Percentiles rank a stretch among this genome's conserved stretches.
phyloP scores from a whole-genome alignment of 2,797 vertebrate genomes.

The Anguilla megastoma region DNA sequence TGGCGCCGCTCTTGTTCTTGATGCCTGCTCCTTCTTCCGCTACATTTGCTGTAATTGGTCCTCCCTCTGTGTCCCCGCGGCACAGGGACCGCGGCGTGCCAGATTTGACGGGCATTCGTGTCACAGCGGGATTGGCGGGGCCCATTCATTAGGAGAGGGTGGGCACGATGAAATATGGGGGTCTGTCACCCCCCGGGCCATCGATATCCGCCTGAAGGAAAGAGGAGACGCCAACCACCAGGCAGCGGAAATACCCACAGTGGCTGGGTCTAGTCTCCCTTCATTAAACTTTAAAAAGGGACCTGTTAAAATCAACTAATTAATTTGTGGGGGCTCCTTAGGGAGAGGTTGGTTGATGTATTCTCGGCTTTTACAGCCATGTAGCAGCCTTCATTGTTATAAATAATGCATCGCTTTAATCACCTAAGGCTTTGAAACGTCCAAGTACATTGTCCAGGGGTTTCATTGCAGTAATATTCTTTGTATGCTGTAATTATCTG shows the following conservation, averaged over 20 bases:
- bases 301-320: slow-evolving; percentile 29
- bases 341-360: slow-evolving; percentile 46
- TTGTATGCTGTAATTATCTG: slow-evolving; percentile 64
- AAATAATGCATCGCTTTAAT: slow-evolving; percentile 78
- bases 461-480: slow-evolving; percentile 67
- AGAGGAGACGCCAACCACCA: neutral
- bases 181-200: neutral
- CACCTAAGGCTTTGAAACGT: slow-evolving; percentile 69
- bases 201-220: neutral
- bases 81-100: neutral
- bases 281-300: slow-evolving; percentile 32
- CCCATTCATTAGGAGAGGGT: slow-evolving; percentile 22
- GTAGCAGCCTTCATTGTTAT: slow-evolving; percentile 65
- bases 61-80: neutral
- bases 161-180: slow-evolving; percentile 30
- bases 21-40: slow-evolving; percentile 1
- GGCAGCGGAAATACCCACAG: neutral
- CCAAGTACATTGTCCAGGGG: slow-evolving; percentile 54
- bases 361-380: slow-evolving; percentile 53
- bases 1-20: slow-evolving; percentile 1
- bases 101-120: slow-evolving; percentile 4
- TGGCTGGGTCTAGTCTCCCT: slow-evolving; percentile 7
- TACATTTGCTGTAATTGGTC: slow-evolving; percentile 22
- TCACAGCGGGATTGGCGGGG: neutral
- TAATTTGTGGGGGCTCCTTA: slow-evolving; percentile 43